phyloP scores from a whole-genome alignment of 2,888 invertebrate genomes.

The Dicyrtoma fusca region DNA sequence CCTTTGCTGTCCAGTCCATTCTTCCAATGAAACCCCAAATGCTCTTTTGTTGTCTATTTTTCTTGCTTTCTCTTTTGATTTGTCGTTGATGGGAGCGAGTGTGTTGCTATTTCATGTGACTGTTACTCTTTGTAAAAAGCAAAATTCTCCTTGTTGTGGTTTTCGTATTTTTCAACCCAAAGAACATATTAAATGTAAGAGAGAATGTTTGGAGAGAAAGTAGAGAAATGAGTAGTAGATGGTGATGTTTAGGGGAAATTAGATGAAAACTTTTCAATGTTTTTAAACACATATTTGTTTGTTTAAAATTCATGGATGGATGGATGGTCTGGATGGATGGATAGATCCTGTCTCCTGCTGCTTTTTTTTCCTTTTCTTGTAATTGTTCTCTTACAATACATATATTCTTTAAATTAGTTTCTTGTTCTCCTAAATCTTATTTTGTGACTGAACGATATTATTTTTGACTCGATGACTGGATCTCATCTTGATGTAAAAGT shows the following conservation, averaged over 20 bases:
- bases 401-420: not conserved
- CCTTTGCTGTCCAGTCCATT: no score
- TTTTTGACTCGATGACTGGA: not conserved
- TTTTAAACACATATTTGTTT: not conserved
- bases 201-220: no score
- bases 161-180: no score
- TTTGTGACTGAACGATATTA: not conserved
- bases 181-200: no score
- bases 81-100: no score
- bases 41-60: not conserved
- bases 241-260: not conserved
- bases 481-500: no score
- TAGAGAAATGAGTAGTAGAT: not conserved
- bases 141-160: no score
- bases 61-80: not conserved
- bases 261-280: not conserved
- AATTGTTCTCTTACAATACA: not conserved
- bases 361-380: not conserved
- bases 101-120: no score
- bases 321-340: not conserved
- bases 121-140: no score
- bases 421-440: not conserved
- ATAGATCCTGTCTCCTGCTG: not conserved
- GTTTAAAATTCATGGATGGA: not conserved
- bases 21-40: not conserved